phyloP scores from a whole-genome alignment of 2,797 vertebrate species.

The Acanthornis magna region DNA sequence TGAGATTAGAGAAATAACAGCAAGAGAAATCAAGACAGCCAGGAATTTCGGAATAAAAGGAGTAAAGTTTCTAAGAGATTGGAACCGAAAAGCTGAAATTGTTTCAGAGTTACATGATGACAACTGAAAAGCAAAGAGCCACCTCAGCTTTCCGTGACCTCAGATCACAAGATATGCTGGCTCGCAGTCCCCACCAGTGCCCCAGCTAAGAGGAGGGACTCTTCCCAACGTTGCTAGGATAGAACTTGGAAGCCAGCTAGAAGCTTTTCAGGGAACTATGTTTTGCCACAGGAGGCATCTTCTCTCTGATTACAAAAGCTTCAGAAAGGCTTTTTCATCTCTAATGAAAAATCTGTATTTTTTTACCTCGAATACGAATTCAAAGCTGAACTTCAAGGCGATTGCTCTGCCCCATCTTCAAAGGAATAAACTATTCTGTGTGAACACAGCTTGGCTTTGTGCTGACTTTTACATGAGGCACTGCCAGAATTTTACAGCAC shows the following conservation, averaged over 20 bases:
- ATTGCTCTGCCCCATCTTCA: background rate
- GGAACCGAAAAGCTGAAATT: background rate
- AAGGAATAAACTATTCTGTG: background rate
- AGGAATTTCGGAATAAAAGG: background rate
- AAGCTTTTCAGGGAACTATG: conserved; percentile 3
- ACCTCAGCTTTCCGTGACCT: background rate
- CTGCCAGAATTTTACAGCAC: background rate
- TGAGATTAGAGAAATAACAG: background rate
- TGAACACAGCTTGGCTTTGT: background rate
- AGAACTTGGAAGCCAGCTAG: background rate
- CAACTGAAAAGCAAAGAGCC: background rate
- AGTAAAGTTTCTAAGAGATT: background rate
- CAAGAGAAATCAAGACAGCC: background rate
- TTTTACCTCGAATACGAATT: background rate
- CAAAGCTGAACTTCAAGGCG: background rate
- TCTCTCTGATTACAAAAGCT: background rate
- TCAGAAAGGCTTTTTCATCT: background rate
- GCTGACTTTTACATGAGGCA: background rate
- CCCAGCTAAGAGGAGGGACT: conserved; percentile 39
- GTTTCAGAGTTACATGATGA: background rate
- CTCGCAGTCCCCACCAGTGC: background rate
- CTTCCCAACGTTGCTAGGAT: conserved; percentile 5
- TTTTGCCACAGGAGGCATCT: background rate
- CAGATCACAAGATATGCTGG: conserved; percentile 26
- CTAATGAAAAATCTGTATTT: background rate